Percentiles rank a stretch among this genome's conserved stretches.
Evolutionary conservation across 1,140 invertebrate species (phyloP).

Genomic region (Oncopodura yosiiana): DNA sequence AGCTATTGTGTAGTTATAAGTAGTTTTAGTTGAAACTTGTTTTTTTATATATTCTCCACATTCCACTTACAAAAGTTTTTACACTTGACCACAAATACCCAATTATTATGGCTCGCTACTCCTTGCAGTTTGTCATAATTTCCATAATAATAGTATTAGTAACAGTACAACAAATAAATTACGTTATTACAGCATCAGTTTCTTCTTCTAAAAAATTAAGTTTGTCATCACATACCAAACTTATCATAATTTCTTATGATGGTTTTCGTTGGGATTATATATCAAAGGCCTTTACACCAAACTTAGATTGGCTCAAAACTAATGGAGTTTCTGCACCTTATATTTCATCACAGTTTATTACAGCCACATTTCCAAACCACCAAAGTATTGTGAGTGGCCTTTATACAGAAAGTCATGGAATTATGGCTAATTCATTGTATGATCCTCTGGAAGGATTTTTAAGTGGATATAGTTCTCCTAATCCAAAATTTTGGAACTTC

Average conservation of each 20-base stretch:
- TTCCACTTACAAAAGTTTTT: too few species aligned
- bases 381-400: slow-evolving; percentile 62
- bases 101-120: too few species aligned
- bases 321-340: slow-evolving; percentile 51
- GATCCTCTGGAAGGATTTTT: slow-evolving; percentile 45
- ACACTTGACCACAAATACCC: too few species aligned
- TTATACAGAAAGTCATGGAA: slow-evolving; percentile 55
- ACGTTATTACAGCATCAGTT: too few species aligned
- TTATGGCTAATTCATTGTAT: slow-evolving; percentile 56
- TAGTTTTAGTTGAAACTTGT: too few species aligned
- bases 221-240: slow-evolving; percentile 46
- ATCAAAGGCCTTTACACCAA: slow-evolving; percentile 45
- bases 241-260: slow-evolving; percentile 58
- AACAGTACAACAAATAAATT: too few species aligned
- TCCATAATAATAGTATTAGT: too few species aligned
- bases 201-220: too few species aligned
- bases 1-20: too few species aligned
- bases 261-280: slow-evolving; percentile 62
- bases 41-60: too few species aligned
- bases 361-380: slow-evolving; percentile 72
- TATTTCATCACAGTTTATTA: slow-evolving; percentile 53
- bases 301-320: slow-evolving; percentile 45
- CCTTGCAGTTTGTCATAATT: too few species aligned
- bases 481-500: slow-evolving; percentile 46
- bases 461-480: slow-evolving; percentile 27